Conservation (phyloP, 1,140 invertebrate genomes). For the Camponotus floridanus region DNA sequence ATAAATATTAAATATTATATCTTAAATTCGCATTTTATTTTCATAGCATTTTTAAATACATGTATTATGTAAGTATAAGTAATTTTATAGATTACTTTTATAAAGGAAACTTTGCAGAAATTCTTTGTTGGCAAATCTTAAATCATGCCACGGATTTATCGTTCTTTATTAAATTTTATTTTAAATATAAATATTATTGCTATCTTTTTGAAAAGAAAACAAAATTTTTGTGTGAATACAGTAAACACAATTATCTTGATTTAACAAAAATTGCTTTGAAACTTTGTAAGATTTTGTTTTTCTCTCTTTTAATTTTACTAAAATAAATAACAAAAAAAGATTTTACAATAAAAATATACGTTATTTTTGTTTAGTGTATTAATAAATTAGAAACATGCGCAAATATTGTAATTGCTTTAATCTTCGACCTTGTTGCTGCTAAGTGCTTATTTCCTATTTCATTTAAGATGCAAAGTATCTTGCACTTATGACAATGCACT, state of each 20-base stretch:
- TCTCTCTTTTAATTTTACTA: not conserved
- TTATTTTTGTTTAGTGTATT: not conserved
- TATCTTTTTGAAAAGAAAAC: not conserved
- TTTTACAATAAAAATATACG: not conserved
- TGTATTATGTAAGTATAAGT: not conserved
- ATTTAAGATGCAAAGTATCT: slow-evolving; percentile 82
- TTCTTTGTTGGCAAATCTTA: not conserved
- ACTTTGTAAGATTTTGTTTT: not conserved
- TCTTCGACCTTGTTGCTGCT: slow-evolving; percentile 76
- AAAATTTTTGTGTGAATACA: not conserved
- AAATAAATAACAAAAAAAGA: not conserved
- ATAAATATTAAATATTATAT: not conserved
- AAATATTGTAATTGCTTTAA: slow-evolving; percentile 56
- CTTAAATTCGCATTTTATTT: not conserved
- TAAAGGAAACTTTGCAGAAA: not conserved
- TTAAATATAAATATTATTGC: not conserved
- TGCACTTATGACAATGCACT: slow-evolving; percentile 66
- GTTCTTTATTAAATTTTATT: not conserved
- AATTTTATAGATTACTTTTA: slow-evolving; percentile 15
- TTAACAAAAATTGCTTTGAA: not conserved
- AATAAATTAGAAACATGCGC: slow-evolving; percentile 28
- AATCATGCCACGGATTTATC: not conserved
- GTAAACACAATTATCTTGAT: not conserved
- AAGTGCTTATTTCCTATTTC: slow-evolving; percentile 83
- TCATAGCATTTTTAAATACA: not conserved